Base-by-base conservation (phyloP, 1,140 invertebrate species). In the Sarcophaga bullata region DNA sequence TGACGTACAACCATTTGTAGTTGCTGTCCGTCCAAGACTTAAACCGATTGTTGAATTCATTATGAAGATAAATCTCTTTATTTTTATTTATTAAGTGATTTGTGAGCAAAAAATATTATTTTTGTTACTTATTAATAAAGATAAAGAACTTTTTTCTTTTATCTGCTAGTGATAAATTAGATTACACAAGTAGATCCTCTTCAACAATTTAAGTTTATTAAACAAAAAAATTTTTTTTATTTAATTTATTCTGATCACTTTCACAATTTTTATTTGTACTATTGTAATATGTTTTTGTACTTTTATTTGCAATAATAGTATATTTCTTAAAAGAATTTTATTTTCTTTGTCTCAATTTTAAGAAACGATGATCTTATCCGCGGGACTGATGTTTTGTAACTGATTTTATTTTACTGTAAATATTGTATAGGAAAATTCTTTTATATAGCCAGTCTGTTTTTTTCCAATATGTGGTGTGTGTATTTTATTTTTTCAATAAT, bases 1-100 rank as follows among this genome's bases (percentile, higher is more conserved):
- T 52, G 75, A 19, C 58, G 85, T 82, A 85, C 85, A 84, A 11
- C 85, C 85, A 58, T 85, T 87, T 17, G 84, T 84, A 62, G 84
- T 72, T 37, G 25, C 25, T 54, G 84, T 83, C 68, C 86, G 84
- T 52, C 84, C 84, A 83, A 88, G 84, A 82, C 86, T 87, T 58
- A 88, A 73, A n/a, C 75, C 75, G 50, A 78, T 78, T 78, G 75
- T 78, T 13, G 75, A 78, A 78, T 50, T 78, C 75, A 78, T 78
- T 17, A 19, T 52, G 75, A 10, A 10, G 52, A 49, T 50, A 52
- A 78, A 17, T 76, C 50, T 78, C 19, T 19, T 78, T 78, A 8
- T 48, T 49, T 49, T 76, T 76, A 13, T 49, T 73, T 73, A 13
- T 73, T 37, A n/a, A 11, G 52, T 54, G 10, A 7, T 68, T 8